phyloP scores from a whole-genome alignment of 2,888 invertebrate species.

The Imbricaverruca yamaguchii region DNA sequence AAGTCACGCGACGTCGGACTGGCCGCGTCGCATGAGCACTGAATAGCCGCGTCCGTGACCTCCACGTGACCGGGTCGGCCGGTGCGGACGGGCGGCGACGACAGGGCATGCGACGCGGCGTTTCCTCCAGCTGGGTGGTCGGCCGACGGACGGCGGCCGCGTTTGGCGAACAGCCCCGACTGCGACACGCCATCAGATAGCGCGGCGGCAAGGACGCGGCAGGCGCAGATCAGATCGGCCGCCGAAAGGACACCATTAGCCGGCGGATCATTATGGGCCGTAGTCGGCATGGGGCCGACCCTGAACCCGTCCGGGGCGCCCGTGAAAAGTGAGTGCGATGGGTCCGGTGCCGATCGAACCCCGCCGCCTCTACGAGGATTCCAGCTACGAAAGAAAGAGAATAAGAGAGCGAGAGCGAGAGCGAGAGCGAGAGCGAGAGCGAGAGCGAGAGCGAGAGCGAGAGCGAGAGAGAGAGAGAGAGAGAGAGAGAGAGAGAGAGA shows the following conservation, averaged over 20 bases:
- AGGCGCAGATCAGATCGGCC: background rate
- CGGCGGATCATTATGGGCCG: background rate
- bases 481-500: no score
- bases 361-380: no score
- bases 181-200: background rate
- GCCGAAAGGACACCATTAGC: slow-evolving; percentile 4
- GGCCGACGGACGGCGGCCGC: background rate
- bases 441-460: background rate
- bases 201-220: background rate
- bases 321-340: no score
- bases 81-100: no score
- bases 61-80: no score
- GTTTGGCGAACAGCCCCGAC: background rate
- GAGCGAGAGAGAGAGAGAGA: no score
- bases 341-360: no score
- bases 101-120: background rate
- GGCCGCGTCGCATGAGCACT: background rate
- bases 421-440: background rate
- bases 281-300: background rate
- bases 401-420: background rate
- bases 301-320: background rate
- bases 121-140: background rate
- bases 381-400: background rate
- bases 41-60: no score
- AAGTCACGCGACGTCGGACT: background rate